phyloP scores from a whole-genome alignment of 2,888 invertebrate genomes.

The Callyntrura guangdongensis region DNA sequence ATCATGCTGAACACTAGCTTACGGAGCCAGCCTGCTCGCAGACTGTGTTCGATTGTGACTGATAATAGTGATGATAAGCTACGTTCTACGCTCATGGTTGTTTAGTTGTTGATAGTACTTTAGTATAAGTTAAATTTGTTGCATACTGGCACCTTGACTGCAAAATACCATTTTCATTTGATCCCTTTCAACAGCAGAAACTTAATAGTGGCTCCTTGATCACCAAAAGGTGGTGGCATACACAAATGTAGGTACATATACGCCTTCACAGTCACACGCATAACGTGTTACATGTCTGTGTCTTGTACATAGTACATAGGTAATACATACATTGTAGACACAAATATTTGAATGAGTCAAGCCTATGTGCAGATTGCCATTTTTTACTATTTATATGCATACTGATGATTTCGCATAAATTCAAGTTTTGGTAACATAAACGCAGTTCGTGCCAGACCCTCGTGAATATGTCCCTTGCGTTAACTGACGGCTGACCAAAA shows the following conservation, averaged over 20 bases:
- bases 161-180: constrained; percentile 31
- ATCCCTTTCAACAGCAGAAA: constrained; percentile 11
- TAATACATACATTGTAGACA: neutral
- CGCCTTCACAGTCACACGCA: neutral
- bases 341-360: neutral
- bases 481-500: neutral
- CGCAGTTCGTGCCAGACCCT: neutral
- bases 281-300: neutral
- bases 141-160: constrained; percentile 57
- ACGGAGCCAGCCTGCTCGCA: neutral
- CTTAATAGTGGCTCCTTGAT: neutral
- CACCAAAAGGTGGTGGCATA: too few species aligned
- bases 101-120: neutral
- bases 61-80: neutral
- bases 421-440: neutral
- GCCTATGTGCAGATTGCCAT: neutral
- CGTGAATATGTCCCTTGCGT: neutral
- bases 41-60: constrained; percentile 28
- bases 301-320: neutral
- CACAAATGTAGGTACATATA: too few species aligned
- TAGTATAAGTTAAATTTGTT: constrained; percentile 3
- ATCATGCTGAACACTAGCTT: neutral
- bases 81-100: neutral
- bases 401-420: neutral
- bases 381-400: too few species aligned